Percentiles rank a stretch among this genome's conserved stretches.
These are phyloP conservation scores for Indicator maculatus DNA, from an alignment of 2,113 vertebrate species.

Conservation along the genomic window DNA sequence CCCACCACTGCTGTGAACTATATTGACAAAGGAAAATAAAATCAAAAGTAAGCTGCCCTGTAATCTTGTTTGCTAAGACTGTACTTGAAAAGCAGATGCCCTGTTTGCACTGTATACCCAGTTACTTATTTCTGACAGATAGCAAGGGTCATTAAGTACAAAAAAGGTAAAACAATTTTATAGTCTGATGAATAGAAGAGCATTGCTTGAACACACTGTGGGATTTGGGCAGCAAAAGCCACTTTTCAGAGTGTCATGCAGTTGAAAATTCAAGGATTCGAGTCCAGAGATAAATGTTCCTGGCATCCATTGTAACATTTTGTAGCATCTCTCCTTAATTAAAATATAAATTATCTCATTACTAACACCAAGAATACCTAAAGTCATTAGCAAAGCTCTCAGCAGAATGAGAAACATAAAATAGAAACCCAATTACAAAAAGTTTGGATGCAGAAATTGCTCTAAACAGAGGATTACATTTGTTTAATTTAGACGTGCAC, in stretches of 20 bases:
- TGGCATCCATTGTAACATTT: not conserved
- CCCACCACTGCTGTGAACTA: not conserved
- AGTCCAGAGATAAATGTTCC: not conserved
- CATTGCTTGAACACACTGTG: not conserved
- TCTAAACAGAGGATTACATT: not conserved
- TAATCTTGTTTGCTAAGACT: not conserved
- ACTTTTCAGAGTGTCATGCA: not conserved
- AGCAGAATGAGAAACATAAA: not conserved
- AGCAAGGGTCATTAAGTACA: not conserved
- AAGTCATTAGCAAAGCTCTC: not conserved
- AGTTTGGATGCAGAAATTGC: not conserved
- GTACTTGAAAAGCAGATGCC: not conserved
- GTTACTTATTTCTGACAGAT: not conserved
- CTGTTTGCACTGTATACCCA: not conserved
- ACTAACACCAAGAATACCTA: not conserved
- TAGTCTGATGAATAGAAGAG: not conserved
- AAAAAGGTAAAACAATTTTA: not conserved
- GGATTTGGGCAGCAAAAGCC: not conserved
- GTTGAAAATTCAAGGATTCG: not conserved
- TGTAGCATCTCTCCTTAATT: not conserved
- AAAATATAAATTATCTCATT: conserved; percentile 9
- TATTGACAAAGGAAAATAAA: not conserved
- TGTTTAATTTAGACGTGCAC: not conserved
- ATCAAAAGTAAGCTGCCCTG: not conserved
- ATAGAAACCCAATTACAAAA: not conserved